phyloP scores from a whole-genome alignment of 2,888 invertebrate genomes.

The Cyclophora punctaria region DNA sequence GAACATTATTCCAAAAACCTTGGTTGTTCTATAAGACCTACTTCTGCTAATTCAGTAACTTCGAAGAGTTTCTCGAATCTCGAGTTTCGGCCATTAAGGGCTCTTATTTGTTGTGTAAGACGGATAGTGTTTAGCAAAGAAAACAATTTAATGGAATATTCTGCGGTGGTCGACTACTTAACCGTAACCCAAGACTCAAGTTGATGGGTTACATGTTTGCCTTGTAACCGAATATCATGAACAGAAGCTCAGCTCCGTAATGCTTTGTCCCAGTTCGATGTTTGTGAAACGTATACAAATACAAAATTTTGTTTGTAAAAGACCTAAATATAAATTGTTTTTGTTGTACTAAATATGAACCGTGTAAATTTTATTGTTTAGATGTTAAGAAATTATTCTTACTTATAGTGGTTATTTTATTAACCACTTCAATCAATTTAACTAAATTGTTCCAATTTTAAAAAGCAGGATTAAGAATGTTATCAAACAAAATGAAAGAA shows the following conservation, averaged over 20 bases:
- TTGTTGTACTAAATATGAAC: slow-evolving; percentile 1
- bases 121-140: slow-evolving; percentile 50
- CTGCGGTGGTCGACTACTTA: slow-evolving; percentile 67
- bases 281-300: slow-evolving; percentile 44
- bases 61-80: background rate
- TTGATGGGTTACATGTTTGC: slow-evolving; percentile 63
- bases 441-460: too few species aligned
- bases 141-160: slow-evolving; percentile 68
- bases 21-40: too few species aligned
- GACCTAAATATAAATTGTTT: slow-evolving; percentile 5
- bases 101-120: slow-evolving; percentile 33
- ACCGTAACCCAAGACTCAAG: slow-evolving; percentile 55
- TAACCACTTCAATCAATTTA: too few species aligned
- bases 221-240: slow-evolving; percentile 53
- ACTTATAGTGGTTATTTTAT: too few species aligned
- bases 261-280: slow-evolving; percentile 44
- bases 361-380: slow-evolving; percentile 1
- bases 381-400: too few species aligned
- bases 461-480: too few species aligned
- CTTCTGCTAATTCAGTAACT: slow-evolving; percentile 1
- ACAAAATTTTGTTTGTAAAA: slow-evolving; percentile 15
- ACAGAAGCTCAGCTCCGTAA: slow-evolving; percentile 58
- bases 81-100: slow-evolving; percentile 18
- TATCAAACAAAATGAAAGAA: too few species aligned
- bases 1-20: too few species aligned